A percentile compares a stretch with the other conserved stretches of the same genome.
Conservation (phyloP, 2,797 vertebrate genomes). For the Loris lydekkerianus region DNA sequence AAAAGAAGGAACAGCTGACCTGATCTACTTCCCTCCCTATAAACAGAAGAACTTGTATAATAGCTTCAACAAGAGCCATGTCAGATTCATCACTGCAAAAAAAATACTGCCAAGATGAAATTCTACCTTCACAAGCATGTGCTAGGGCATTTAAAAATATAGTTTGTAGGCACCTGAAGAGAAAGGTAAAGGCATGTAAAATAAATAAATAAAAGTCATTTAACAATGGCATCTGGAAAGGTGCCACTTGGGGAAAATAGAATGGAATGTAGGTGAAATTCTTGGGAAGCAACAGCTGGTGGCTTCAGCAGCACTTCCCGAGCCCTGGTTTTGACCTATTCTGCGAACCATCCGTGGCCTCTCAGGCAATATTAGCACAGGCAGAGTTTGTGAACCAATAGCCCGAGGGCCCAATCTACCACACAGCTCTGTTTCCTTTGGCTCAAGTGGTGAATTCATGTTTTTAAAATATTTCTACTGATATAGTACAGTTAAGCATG, state of each 20-base stretch:
- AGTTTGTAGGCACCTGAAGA: conserved; percentile 30
- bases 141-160: neutral
- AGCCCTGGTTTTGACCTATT: conserved; percentile 23
- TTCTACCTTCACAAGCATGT: neutral
- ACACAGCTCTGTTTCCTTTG: conserved; percentile 63
- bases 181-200: conserved; percentile 28
- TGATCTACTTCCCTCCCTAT: neutral
- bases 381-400: neutral
- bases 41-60: neutral
- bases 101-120: neutral
- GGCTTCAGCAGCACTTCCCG: neutral
- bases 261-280: neutral
- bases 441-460: neutral
- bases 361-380: neutral
- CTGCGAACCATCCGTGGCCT: neutral
- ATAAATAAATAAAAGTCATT: conserved; percentile 64
- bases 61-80: neutral
- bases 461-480: neutral
- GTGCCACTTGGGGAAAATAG: neutral
- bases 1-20: neutral
- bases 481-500: neutral
- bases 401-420: neutral
- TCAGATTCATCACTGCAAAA: neutral
- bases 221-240: neutral
- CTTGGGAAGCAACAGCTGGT: neutral